These are phyloP conservation scores for Leptopilina drosophilae DNA, from an alignment of 2,888 invertebrate species.

Conservation along the genomic window DNA sequence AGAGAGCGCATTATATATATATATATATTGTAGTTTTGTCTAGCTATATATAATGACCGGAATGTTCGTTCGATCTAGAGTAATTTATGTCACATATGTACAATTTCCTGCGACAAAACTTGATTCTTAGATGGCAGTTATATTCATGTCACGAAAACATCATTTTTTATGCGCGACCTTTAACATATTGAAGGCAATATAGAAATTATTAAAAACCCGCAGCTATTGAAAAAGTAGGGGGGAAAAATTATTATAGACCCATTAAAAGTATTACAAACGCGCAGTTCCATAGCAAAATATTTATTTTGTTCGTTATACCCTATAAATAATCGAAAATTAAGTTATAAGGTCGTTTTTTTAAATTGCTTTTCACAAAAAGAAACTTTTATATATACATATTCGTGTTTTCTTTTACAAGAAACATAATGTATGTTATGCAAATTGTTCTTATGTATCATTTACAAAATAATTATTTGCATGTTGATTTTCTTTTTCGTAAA, in stretches of 20 bases:
- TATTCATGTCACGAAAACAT: slow-evolving; percentile 22
- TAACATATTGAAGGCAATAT: neutral
- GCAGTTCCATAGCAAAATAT: too few species aligned
- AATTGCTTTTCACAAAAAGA: too few species aligned
- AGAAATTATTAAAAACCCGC: neutral
- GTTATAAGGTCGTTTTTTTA: too few species aligned
- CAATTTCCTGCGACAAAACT: neutral
- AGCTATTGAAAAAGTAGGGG: neutral
- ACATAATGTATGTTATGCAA: too few species aligned
- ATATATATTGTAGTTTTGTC: slow-evolving; percentile 14
- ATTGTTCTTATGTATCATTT: too few species aligned
- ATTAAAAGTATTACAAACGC: too few species aligned
- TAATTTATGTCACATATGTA: slow-evolving; percentile 23
- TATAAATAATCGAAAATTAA: too few species aligned
- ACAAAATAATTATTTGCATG: too few species aligned
- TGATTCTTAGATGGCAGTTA: slow-evolving; percentile 10
- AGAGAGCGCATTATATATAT: neutral
- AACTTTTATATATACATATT: too few species aligned
- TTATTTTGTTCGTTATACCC: too few species aligned
- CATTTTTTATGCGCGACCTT: slow-evolving; percentile 9
- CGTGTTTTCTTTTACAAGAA: too few species aligned
- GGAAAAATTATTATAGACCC: neutral
- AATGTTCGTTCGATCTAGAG: slow-evolving; percentile 22
- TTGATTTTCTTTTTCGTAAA: too few species aligned
- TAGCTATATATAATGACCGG: slow-evolving; percentile 34